phyloP scores from a whole-genome alignment of 2,888 invertebrate species.

The Unio delphinus region DNA sequence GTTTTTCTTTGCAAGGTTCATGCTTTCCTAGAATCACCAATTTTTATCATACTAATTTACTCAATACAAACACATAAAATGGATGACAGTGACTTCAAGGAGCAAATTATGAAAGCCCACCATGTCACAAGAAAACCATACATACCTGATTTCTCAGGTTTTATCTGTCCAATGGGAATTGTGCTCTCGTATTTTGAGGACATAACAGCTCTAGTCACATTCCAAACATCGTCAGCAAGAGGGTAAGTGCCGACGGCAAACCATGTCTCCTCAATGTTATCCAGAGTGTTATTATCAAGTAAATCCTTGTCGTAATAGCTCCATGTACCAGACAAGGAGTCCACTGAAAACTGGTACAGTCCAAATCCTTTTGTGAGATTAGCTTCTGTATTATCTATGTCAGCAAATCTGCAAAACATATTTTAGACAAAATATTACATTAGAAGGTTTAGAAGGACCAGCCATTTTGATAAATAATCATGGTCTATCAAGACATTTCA shows the following conservation, averaged over 20 bases:
- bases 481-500: too few relatives aligned
- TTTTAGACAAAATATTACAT: too few relatives aligned
- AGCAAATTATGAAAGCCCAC: too few relatives aligned
- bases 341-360: slow-evolving; percentile 7
- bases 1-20: too few relatives aligned
- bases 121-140: background rate
- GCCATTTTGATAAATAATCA: too few relatives aligned
- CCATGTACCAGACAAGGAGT: slow-evolving; percentile 6
- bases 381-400: too few relatives aligned
- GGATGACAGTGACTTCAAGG: too few relatives aligned
- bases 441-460: too few relatives aligned
- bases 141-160: slow-evolving; percentile 4
- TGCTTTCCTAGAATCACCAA: too few relatives aligned
- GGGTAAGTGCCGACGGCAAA: slow-evolving; percentile 14
- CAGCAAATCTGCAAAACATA: too few relatives aligned
- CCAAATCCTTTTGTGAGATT: background rate
- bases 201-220: background rate
- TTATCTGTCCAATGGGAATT: slow-evolving; percentile 11
- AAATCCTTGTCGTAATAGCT: slow-evolving; percentile 9
- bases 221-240: slow-evolving; percentile 1
- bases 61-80: too few relatives aligned
- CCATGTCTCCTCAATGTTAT: slow-evolving; percentile 15
- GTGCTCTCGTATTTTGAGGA: slow-evolving; percentile 12
- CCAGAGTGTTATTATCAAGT: background rate
- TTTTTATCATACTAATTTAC: too few relatives aligned